phyloP scores from a whole-genome alignment of 2,888 invertebrate species.

The Actias luna region DNA sequence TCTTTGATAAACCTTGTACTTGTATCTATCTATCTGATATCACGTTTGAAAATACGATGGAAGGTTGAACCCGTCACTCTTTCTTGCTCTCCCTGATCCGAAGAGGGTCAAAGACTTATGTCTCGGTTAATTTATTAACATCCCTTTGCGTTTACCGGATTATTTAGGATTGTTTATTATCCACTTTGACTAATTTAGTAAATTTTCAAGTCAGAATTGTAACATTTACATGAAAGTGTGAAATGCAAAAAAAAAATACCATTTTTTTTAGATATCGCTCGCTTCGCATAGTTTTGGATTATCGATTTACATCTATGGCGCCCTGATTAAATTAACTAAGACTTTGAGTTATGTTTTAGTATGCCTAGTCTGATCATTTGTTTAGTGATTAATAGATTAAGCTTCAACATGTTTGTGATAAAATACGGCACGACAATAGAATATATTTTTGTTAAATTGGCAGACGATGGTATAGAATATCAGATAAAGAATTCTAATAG shows the following conservation, averaged over 20 bases:
- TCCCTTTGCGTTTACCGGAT: slow-evolving; percentile 37
- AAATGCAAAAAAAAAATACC: not conserved
- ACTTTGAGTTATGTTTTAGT: too few species aligned
- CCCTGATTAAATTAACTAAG: too few species aligned
- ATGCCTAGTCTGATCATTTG: too few species aligned
- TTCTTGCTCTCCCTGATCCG: slow-evolving; percentile 37
- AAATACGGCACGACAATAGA: too few species aligned
- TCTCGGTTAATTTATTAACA: slow-evolving; percentile 57
- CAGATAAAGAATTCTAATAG: too few species aligned
- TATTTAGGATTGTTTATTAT: slow-evolving; percentile 42
- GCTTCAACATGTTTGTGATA: too few species aligned
- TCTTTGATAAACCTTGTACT: not conserved
- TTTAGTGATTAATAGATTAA: too few species aligned
- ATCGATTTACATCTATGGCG: too few species aligned
- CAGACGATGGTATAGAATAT: too few species aligned
- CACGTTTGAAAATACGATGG: slow-evolving; percentile 6
- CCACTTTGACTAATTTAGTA: slow-evolving; percentile 40
- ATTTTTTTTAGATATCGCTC: too few species aligned
- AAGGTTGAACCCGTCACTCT: slow-evolving; percentile 43
- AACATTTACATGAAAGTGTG: not conserved
- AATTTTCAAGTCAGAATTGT: slow-evolving; percentile 22
- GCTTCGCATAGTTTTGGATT: too few species aligned
- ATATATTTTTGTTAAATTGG: too few species aligned
- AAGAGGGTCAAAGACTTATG: slow-evolving; percentile 57
- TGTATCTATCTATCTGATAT: slow-evolving; percentile 13